phyloP scores from a whole-genome alignment of 2,888 invertebrate species.

The Epirrita christyi region DNA sequence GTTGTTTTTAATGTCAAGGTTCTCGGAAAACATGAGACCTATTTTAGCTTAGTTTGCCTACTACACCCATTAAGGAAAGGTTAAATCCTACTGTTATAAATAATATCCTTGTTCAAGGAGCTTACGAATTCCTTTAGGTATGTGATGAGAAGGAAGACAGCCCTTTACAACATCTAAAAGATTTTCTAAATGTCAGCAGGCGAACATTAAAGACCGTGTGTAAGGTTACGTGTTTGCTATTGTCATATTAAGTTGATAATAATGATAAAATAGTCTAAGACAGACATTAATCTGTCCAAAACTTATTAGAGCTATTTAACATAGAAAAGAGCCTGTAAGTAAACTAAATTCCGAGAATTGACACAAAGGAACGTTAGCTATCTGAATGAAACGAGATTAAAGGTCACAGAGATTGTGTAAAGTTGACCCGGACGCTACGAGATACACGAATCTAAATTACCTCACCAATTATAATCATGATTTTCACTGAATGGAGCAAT shows the following conservation, averaged over 20 bases:
- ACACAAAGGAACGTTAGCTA: conserved; percentile 73
- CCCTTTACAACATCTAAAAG: not conserved
- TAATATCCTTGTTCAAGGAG: not conserved
- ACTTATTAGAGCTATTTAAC: too few relatives aligned
- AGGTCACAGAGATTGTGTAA: conserved; percentile 77
- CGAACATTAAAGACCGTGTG: too few relatives aligned
- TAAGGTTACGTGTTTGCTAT: too few relatives aligned
- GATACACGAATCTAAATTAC: conserved; percentile 66
- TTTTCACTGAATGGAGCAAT: conserved; percentile 29
- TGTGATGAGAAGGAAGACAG: not conserved
- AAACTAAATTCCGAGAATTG: conserved; percentile 65
- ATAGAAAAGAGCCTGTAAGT: not conserved
- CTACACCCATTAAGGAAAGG: conserved; percentile 23
- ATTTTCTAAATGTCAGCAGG: not conserved
- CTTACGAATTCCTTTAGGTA: not conserved
- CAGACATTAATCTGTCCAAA: too few relatives aligned
- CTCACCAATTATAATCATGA: conserved; percentile 42
- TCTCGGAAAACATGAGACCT: conserved; percentile 36
- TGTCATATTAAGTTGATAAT: too few relatives aligned
- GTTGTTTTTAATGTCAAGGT: conserved; percentile 58
- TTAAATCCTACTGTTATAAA: conserved; percentile 9
- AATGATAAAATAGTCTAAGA: too few relatives aligned
- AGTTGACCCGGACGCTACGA: conserved; percentile 74
- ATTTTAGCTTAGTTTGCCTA: conserved; percentile 34
- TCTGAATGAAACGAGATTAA: conserved; percentile 77